Evolutionary conservation across 2,888 invertebrate genomes (phyloP).

Genomic region (Acronicta psi): DNA sequence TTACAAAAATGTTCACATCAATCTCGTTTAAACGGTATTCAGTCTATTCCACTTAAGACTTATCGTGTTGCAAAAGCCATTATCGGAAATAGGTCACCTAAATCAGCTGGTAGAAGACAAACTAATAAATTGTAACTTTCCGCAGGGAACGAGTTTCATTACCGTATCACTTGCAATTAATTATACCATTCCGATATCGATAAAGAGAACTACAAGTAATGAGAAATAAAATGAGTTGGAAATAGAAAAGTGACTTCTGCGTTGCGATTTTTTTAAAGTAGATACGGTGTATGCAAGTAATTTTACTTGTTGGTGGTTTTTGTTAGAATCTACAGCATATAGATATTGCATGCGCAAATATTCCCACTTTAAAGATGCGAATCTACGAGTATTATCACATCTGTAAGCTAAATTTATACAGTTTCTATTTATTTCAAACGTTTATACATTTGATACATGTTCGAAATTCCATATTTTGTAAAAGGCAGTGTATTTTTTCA

Average conservation of each 20-base stretch:
- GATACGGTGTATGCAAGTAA: too few relatives aligned
- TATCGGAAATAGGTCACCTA: slow-evolving; percentile 50
- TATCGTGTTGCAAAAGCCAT: slow-evolving; percentile 47
- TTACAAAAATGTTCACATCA: slow-evolving; percentile 16
- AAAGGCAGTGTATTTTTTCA: too few relatives aligned
- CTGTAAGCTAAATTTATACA: too few relatives aligned
- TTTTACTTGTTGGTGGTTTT: too few relatives aligned
- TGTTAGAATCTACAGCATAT: too few relatives aligned
- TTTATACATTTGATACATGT: too few relatives aligned
- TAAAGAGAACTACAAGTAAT: slow-evolving; percentile 10
- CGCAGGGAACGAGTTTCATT: slow-evolving; percentile 37
- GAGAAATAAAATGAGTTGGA: neutral
- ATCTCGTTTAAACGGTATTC: slow-evolving; percentile 29
- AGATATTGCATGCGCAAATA: too few relatives aligned
- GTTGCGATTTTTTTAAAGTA: too few relatives aligned
- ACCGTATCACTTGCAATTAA: slow-evolving; percentile 45
- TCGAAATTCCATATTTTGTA: too few relatives aligned
- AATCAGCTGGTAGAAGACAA: slow-evolving; percentile 42
- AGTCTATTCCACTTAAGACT: slow-evolving; percentile 42
- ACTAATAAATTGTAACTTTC: slow-evolving; percentile 51
- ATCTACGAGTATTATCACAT: too few relatives aligned
- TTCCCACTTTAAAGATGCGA: too few relatives aligned
- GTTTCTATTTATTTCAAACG: too few relatives aligned
- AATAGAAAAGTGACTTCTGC: neutral
- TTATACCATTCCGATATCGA: slow-evolving; percentile 20